A percentile compares a stretch with the other conserved stretches of the same genome.
Conservation (phyloP, 2,797 vertebrate species). For the Antennarius maculatus region DNA sequence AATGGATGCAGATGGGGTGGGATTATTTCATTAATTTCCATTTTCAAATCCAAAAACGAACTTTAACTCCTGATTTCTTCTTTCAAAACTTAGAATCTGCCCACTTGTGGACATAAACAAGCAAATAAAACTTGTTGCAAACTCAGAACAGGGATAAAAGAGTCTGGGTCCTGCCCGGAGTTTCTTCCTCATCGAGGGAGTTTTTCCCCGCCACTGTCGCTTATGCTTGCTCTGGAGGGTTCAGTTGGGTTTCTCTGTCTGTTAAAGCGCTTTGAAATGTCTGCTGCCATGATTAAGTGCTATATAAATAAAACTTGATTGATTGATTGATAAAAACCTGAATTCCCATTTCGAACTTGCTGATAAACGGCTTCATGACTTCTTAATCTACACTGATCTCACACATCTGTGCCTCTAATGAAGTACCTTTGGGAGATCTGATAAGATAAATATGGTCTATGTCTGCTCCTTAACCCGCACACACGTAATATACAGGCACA, state of each 20-base stretch:
- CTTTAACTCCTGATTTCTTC: background rate
- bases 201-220: too few species aligned
- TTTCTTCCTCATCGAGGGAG: too few species aligned
- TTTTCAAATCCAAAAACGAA: background rate
- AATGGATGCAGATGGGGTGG: background rate
- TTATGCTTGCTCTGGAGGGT: too few species aligned
- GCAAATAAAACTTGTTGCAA: background rate
- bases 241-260: too few species aligned
- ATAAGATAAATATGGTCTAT: slow-evolving; percentile 39
- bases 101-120: background rate
- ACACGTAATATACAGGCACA: background rate
- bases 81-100: background rate
- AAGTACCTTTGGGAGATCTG: slow-evolving; percentile 36
- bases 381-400: slow-evolving; percentile 41
- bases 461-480: slow-evolving; percentile 22
- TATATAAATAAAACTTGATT: too few species aligned
- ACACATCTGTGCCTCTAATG: slow-evolving; percentile 45
- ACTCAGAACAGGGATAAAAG: background rate
- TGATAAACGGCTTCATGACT: slow-evolving; percentile 2
- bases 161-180: too few species aligned
- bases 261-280: too few species aligned
- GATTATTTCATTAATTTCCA: background rate
- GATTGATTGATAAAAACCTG: background rate
- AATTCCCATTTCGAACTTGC: background rate
- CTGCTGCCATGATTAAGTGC: too few species aligned